These are phyloP conservation scores for Tipula lateralis DNA, from an alignment of 2,888 invertebrate species.

Conservation along the genomic window DNA sequence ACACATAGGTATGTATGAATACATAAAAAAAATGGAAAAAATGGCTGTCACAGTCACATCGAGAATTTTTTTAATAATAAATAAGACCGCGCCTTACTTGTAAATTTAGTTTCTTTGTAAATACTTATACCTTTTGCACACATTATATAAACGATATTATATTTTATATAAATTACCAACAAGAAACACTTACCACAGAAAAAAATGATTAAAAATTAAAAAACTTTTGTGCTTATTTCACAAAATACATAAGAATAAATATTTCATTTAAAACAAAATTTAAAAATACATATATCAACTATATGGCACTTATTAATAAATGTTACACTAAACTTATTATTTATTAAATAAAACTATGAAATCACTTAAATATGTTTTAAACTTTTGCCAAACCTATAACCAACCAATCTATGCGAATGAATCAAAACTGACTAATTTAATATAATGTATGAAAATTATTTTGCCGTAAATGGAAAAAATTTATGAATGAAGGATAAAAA, in stretches of 20 bases:
- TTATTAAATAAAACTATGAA: background rate
- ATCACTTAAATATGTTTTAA: background rate
- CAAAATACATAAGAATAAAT: background rate
- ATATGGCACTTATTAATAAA: background rate
- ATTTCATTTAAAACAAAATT: background rate
- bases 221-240: background rate
- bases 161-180: background rate
- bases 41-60: background rate
- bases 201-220: background rate
- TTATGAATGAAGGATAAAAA: background rate
- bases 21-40: background rate
- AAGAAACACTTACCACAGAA: background rate
- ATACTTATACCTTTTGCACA: background rate
- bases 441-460: background rate
- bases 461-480: slow-evolving; percentile 7
- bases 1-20: background rate
- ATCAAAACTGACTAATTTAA: background rate
- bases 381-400: background rate
- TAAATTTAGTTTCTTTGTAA: background rate
- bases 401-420: background rate
- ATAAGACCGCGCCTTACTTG: background rate
- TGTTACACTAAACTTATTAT: background rate
- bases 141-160: background rate
- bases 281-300: too few relatives aligned
- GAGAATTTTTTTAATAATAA: background rate